These are phyloP conservation scores for Drosophila bifasciata DNA, from an alignment of 1,140 invertebrate genomes.

Conservation along the genomic window DNA sequence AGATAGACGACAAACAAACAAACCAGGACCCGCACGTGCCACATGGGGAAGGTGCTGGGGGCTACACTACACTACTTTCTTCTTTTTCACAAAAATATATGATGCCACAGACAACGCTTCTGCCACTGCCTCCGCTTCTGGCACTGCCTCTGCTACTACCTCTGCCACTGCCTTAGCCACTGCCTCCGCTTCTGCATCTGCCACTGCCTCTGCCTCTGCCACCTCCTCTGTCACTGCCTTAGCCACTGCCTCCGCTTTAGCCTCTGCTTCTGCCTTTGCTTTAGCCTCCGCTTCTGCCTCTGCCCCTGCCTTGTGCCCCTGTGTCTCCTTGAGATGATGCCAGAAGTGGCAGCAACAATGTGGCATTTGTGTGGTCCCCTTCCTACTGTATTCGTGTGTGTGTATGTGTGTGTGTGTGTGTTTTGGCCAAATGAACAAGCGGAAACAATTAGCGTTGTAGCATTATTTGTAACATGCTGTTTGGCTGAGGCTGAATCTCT, in stretches of 20 bases:
- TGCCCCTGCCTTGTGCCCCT: neutral
- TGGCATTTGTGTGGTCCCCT: neutral
- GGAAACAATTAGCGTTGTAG: constrained; percentile 81
- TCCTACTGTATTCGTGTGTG: constrained; percentile 17
- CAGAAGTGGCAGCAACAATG: constrained; percentile 32
- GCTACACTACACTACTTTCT: constrained; percentile 55
- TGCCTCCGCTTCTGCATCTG: neutral
- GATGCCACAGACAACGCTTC: constrained; percentile 1
- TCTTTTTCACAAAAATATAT: constrained; percentile 53
- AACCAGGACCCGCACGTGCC: constrained; percentile 39
- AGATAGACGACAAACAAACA: constrained; percentile 54
- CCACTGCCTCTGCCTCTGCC: constrained; percentile 1
- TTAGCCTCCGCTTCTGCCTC: neutral
- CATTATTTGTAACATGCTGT: constrained; percentile 75
- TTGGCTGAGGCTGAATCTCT: constrained; percentile 17
- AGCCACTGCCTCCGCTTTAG: neutral
- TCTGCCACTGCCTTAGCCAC: neutral
- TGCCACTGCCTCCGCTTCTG: neutral
- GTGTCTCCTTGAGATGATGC: constrained; percentile 20
- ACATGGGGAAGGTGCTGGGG: constrained; percentile 13
- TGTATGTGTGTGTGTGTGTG: constrained; percentile 18
- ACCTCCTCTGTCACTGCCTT: too few species aligned
- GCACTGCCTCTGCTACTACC: neutral
- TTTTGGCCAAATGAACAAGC: constrained; percentile 73
- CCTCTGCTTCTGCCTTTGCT: neutral